Evolutionary conservation across 2,888 invertebrate genomes (phyloP), one percentile per base, ranked within the genome.

Genomic region (Eurytoma californica): DNA sequence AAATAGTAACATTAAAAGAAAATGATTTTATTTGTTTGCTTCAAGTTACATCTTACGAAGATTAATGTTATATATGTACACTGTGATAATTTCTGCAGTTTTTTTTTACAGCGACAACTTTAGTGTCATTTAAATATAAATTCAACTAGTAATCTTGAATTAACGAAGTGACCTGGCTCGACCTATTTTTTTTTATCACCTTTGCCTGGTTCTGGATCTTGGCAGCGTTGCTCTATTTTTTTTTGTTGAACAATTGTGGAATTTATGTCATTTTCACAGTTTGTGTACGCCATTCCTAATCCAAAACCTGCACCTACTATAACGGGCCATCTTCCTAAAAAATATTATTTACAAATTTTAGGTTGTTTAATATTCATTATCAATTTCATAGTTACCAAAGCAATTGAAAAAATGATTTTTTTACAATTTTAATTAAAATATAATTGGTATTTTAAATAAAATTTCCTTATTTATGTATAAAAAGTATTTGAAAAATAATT

Each of bases 251-350:
- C 83, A 73, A 89, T 76, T 5, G 90, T 88, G 47, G 88, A 88
- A 84, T 93, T 93, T 63, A 93, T 85, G 83, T 94, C 94, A 87
- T 93, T 92, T 91, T 97, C 95, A 90, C 97, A 97, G 91, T 97
- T 97, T 73, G 96, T 93, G 91, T 95, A 96, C 67, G 97, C 97
- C 91, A 97, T 94, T 69, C 98, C 98, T 85, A 97, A 91, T 57
- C 98, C 98, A 89, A 97, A 94, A 73, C 98, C 98, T 83, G 95
- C 93, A 55, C 98, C 98, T 80, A 96, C 92, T 87, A 96, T 93
- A 47, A 97, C 91, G 1, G 98, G 98, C 97, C 97, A 98, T 86
- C 94, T 93, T 87, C 96, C 94, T 72, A n/a, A 24, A 60, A 61
- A 51, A 47, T 49, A 24, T 20, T 73, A 65, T n/a, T 73, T 51